Conservation (phyloP, 2,113 vertebrate genomes). For the Vicugna pacos region DNA sequence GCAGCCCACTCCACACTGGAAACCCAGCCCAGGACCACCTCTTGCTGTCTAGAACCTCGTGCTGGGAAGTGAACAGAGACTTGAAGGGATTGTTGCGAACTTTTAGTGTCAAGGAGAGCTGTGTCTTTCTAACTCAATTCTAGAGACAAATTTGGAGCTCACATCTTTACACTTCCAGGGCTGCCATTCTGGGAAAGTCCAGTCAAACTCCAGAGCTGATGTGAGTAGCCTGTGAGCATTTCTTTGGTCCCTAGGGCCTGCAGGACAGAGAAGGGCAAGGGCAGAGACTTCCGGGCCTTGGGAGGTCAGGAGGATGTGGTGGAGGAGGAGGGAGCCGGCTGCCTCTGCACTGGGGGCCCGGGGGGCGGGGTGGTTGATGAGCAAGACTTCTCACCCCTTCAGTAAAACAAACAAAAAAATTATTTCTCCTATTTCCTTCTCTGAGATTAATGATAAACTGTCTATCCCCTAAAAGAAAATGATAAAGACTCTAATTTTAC, state of each 20-base stretch:
- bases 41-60: not conserved
- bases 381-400: constrained; percentile 46
- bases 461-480: constrained; percentile 92
- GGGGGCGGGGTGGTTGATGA: not conserved
- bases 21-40: not conserved
- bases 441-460: constrained; percentile 95
- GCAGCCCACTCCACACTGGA: not conserved
- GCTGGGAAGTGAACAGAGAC: not conserved
- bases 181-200: not conserved
- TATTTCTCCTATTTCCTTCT: constrained; percentile 86
- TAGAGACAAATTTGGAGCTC: not conserved
- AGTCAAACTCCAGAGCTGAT: not conserved
- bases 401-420: constrained; percentile 85
- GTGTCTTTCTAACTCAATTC: not conserved
- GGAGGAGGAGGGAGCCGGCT: not conserved
- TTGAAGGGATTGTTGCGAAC: not conserved
- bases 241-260: not conserved
- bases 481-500: constrained; percentile 95
- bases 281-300: not conserved
- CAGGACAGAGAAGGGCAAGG: constrained; percentile 28
- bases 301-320: constrained; percentile 29
- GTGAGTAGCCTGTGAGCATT: not conserved
- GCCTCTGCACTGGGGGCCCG: not conserved
- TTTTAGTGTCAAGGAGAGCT: not conserved
- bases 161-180: not conserved